These are phyloP conservation scores for Rhynchonycteris naso DNA, from an alignment of 2,797 vertebrate species.

Conservation along the genomic window DNA sequence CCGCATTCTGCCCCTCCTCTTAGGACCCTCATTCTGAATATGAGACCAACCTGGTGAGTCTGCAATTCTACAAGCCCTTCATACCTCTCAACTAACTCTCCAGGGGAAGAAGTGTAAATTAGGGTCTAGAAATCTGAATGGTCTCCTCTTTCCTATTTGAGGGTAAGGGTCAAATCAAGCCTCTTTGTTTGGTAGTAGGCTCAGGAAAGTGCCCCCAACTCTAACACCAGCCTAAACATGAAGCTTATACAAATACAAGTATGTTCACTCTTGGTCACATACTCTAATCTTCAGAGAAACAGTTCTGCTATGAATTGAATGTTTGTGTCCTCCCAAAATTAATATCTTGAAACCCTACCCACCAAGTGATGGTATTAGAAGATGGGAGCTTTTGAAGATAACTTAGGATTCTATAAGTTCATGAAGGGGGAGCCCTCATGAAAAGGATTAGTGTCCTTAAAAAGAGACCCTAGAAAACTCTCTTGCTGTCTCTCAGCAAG, in stretches of 20 bases:
- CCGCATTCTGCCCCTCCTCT: not conserved
- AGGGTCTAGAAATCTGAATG: not conserved
- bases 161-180: not conserved
- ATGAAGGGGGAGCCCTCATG: not conserved
- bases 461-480: not conserved
- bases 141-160: not conserved
- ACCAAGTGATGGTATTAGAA: not conserved
- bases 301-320: not conserved
- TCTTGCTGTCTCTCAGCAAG: not conserved
- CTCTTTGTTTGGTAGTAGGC: not conserved
- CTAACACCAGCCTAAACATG: not conserved
- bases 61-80: not conserved
- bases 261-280: not conserved
- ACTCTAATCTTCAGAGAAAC: slow-evolving; percentile 14
- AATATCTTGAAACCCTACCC: not conserved
- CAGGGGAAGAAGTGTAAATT: not conserved
- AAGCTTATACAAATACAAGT: slow-evolving; percentile 32
- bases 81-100: not conserved
- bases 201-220: not conserved
- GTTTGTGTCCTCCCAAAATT: not conserved
- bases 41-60: not conserved
- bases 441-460: not conserved
- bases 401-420: not conserved
- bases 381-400: not conserved
- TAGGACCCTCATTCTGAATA: not conserved